Conservation (phyloP, 1,140 invertebrate genomes). For the Leptinotarsa lineolata region DNA sequence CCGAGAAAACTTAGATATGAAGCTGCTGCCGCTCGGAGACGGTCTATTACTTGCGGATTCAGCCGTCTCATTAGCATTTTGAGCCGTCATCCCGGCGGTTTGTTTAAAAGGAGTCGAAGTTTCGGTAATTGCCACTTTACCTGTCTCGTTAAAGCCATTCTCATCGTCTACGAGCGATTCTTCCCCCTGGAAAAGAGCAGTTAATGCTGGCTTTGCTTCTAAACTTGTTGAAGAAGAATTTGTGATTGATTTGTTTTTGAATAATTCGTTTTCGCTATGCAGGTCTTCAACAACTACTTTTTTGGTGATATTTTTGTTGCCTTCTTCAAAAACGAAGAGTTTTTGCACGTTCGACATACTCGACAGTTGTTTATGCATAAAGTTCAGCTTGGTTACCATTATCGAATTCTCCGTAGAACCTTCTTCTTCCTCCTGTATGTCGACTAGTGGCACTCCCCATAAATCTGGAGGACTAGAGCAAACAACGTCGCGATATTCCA, state of each 20-base stretch:
- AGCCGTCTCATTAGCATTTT: slow-evolving; percentile 11
- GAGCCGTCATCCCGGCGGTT: neutral
- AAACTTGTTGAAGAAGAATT: neutral
- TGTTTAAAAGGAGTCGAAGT: slow-evolving; percentile 1
- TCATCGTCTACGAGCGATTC: neutral
- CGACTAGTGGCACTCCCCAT: slow-evolving; percentile 54
- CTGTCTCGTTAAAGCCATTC: neutral
- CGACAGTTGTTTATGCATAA: neutral
- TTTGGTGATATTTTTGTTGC: too few relatives aligned
- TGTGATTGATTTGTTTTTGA: neutral
- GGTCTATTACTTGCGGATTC: neutral
- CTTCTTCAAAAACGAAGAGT: neutral
- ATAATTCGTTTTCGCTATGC: neutral
- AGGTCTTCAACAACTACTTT: too few relatives aligned
- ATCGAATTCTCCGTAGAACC: neutral
- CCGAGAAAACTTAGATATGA: slow-evolving; percentile 21
- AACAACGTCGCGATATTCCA: slow-evolving; percentile 53
- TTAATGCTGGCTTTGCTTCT: neutral
- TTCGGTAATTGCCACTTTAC: slow-evolving; percentile 17
- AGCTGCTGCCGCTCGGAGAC: slow-evolving; percentile 5
- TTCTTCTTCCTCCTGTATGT: slow-evolving; percentile 52
- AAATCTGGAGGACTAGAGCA: slow-evolving; percentile 56
- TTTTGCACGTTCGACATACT: neutral
- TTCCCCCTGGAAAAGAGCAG: neutral
- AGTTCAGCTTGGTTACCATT: neutral